Evolutionary conservation across 2,888 invertebrate species (phyloP).

Genomic region (Crioceris asparagi): DNA sequence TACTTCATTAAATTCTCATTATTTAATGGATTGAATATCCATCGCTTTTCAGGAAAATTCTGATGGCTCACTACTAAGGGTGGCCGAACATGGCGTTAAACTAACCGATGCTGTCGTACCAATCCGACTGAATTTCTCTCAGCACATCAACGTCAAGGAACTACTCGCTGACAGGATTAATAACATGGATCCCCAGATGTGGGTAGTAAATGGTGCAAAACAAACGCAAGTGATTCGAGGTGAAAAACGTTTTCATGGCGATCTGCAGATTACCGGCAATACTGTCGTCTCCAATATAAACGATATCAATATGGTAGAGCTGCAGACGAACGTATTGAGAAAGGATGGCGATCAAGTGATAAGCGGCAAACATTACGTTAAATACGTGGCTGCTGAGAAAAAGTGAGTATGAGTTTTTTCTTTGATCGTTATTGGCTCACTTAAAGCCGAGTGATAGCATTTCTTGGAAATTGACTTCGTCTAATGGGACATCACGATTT

Average conservation of each 20-base stretch:
- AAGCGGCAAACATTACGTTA: slow-evolving; percentile 35
- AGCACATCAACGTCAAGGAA: slow-evolving; percentile 33
- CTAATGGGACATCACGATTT: too few relatives aligned
- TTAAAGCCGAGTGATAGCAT: too few relatives aligned
- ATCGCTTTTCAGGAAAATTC: too few relatives aligned
- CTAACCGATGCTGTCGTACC: slow-evolving; percentile 29
- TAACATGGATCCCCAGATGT: slow-evolving; percentile 34
- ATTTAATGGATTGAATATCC: too few relatives aligned
- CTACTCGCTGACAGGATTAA: slow-evolving; percentile 39
- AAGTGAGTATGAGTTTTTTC: slow-evolving; percentile 15
- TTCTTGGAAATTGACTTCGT: too few relatives aligned
- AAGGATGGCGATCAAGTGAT: slow-evolving; percentile 39
- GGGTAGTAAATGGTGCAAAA: slow-evolving; percentile 35
- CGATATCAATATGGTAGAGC: slow-evolving; percentile 35
- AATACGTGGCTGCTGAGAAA: slow-evolving; percentile 25
- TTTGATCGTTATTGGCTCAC: neutral
- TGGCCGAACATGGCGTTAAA: slow-evolving; percentile 32
- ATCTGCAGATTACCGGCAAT: slow-evolving; percentile 37
- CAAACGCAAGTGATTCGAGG: slow-evolving; percentile 40
- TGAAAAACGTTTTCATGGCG: slow-evolving; percentile 37
- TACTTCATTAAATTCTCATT: too few relatives aligned
- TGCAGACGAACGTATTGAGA: slow-evolving; percentile 36
- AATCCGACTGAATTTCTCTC: slow-evolving; percentile 31
- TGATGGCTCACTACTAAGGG: slow-evolving; percentile 30
- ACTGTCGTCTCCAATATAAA: slow-evolving; percentile 39